Base-by-base conservation (phyloP, 2,797 vertebrate genomes). In the Enteromius argenteus region DNA sequence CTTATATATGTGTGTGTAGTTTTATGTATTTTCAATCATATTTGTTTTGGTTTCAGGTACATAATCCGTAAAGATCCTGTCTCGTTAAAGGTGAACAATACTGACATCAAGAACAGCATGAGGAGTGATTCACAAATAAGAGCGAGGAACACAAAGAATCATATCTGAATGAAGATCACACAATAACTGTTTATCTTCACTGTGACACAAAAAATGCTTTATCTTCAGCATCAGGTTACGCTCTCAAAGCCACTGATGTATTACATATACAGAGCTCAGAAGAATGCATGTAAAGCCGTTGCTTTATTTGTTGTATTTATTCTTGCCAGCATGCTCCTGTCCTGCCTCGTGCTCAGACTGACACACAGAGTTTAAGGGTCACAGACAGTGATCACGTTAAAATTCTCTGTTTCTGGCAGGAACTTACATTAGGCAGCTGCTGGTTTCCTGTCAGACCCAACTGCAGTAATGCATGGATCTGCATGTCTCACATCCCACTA, bases 11-110 rank as follows among this genome's bases (percentile, higher is more conserved):
- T 35, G 9, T 5, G 15, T 32, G 27, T 32, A 19, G 1, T 9
- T 49, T 49, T 32, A 21, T 11, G 2, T 32, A 62, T 11, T 5
- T 60, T 60, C 23, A 60, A 14, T 62, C 0, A 7, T 17, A 1
- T 56, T 42, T 58, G 3, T 72, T 42, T 68, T 35, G 2, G 56
- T 84, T 79, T 49, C 66, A 84, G 83, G 42, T 84, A 84, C 53
- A 84, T 84, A 27, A 79, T 84, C 74, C 75, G 83, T 35, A 78
- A 72, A 72, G 75, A 72, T 64, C 66, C 27, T 51, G 42, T 79
- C 27, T 77, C 42, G 10, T 14, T 19, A 19, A 19, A 67, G n/a
- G 60, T 37, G 42, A 27, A 46, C 5, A 15, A 35, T 44, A 11
- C 49, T n/a, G 9, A 62, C 27, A 13, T 0, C 9, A 69, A 83